Conservation (phyloP, 2,797 vertebrate genomes). For the Melanotaenia trifasciata region DNA sequence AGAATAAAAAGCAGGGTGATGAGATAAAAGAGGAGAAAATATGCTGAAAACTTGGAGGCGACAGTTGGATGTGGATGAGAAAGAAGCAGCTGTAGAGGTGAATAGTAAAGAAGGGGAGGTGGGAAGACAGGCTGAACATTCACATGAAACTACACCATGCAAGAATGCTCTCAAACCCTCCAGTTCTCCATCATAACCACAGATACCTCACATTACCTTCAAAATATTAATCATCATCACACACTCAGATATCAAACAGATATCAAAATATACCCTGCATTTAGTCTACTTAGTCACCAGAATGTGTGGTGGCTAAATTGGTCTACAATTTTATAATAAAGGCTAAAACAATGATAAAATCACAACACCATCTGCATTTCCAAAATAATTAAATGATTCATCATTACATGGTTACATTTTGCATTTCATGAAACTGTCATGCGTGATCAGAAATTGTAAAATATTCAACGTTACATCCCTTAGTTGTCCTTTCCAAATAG, state of each 20-base stretch:
- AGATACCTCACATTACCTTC: conserved; percentile 4
- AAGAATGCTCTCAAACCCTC: conserved; percentile 20
- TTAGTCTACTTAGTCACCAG: not conserved
- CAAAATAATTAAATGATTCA: not conserved
- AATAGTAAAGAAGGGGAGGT: not conserved
- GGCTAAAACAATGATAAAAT: not conserved
- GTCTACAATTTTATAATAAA: not conserved
- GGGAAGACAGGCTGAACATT: conserved; percentile 27
- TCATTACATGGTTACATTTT: too few relatives aligned
- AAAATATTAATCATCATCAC: conserved; percentile 17
- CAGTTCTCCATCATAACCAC: conserved; percentile 31
- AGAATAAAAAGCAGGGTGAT: conserved; percentile 1
- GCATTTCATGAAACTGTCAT: not conserved
- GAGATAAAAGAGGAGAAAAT: conserved; percentile 3
- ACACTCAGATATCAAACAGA: not conserved
- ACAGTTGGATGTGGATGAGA: conserved; percentile 43
- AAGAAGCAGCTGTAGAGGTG: conserved; percentile 31
- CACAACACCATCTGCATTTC: not conserved
- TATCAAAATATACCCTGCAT: conserved; percentile 9
- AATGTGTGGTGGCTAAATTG: not conserved
- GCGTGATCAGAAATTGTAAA: not conserved
- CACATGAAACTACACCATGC: conserved; percentile 40
- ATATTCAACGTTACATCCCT: not conserved
- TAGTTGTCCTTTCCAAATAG: not conserved
- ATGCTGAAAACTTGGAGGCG: not conserved